Conservation (phyloP, 2,888 invertebrate genomes). For the Callosobruchus maculatus region DNA sequence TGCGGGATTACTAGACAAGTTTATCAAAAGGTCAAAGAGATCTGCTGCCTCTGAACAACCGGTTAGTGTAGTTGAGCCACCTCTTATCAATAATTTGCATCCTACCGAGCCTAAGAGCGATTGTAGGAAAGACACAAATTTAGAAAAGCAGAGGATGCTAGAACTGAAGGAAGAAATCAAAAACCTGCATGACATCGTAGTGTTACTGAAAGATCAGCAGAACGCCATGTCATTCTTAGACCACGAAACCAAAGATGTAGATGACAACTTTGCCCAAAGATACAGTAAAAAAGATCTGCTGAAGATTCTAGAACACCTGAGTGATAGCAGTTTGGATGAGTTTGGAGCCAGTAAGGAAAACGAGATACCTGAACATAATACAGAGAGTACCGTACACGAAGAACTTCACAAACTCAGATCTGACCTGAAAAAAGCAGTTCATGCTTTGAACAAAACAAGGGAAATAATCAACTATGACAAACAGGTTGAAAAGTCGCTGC, state of each 20-base stretch:
- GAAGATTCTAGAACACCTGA: conserved; percentile 17
- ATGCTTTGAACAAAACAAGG: conserved; percentile 26
- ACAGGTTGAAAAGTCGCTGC: conserved; percentile 24
- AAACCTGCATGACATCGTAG: conserved; percentile 38
- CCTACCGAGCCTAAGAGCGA: not conserved
- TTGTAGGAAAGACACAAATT: not conserved
- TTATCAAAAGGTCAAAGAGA: not conserved
- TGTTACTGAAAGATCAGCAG: conserved; percentile 40
- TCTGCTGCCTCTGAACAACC: not conserved
- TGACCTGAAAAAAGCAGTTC: conserved; percentile 21
- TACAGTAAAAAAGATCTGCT: conserved; percentile 13
- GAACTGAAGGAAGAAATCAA: conserved; percentile 37
- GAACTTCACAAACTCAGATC: conserved; percentile 24
- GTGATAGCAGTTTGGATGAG: conserved; percentile 7
- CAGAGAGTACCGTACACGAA: conserved; percentile 14
- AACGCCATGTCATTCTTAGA: conserved; percentile 32
- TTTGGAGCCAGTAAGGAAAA: not conserved
- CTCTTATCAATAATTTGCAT: not conserved
- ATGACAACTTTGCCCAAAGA: conserved; percentile 13
- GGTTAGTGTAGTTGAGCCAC: not conserved
- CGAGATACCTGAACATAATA: conserved; percentile 1
- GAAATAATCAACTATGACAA: conserved; percentile 21
- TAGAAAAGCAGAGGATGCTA: conserved; percentile 26
- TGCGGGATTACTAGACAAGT: not conserved
- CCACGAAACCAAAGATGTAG: conserved; percentile 12